Evolutionary conservation across 2,113 vertebrate genomes (phyloP).

Genomic region (Embiotoca jacksoni): DNA sequence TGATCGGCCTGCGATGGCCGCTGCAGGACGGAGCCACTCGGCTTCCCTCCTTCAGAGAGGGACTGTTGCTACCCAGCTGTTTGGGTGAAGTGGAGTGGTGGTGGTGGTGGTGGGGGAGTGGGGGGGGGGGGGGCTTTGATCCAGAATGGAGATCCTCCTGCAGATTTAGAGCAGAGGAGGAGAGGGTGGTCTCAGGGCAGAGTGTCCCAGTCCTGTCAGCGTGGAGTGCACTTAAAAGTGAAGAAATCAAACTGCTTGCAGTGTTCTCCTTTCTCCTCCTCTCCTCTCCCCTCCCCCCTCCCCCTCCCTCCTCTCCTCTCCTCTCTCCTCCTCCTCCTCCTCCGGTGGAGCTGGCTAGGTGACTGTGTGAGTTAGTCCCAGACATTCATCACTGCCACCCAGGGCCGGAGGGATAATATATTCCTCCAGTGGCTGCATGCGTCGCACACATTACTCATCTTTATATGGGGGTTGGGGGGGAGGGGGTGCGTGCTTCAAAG

Average conservation of each 20-base stretch:
- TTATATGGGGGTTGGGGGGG: constrained; percentile 45
- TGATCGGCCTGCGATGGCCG: constrained; percentile 52
- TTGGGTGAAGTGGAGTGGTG: constrained; percentile 9
- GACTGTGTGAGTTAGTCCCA: constrained; percentile 54
- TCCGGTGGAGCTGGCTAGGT: constrained; percentile 43
- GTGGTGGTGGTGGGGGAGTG: background rate
- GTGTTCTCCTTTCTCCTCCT: constrained; percentile 15
- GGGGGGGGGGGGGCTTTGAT: background rate
- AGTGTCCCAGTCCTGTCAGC: constrained; percentile 50
- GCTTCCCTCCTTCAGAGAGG: constrained; percentile 51
- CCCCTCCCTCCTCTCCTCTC: background rate
- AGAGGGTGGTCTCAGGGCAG: constrained; percentile 46
- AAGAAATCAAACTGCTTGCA: constrained; percentile 50
- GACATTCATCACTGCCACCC: constrained; percentile 78
- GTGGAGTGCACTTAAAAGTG: constrained; percentile 56
- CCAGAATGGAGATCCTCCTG: constrained; percentile 27
- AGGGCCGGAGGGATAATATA: constrained; percentile 63
- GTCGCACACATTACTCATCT: constrained; percentile 69
- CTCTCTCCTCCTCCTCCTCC: constrained; percentile 23
- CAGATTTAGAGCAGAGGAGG: constrained; percentile 33
- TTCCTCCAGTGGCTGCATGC: constrained; percentile 49
- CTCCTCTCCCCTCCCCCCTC: background rate
- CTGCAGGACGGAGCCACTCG: constrained; percentile 40
- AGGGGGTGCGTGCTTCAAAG: constrained; percentile 3
- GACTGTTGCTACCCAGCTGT: constrained; percentile 20